A percentile compares a stretch with the other conserved stretches of the same genome.
Conservation (phyloP, 2,888 invertebrate species). For the Erannis defoliaria region DNA sequence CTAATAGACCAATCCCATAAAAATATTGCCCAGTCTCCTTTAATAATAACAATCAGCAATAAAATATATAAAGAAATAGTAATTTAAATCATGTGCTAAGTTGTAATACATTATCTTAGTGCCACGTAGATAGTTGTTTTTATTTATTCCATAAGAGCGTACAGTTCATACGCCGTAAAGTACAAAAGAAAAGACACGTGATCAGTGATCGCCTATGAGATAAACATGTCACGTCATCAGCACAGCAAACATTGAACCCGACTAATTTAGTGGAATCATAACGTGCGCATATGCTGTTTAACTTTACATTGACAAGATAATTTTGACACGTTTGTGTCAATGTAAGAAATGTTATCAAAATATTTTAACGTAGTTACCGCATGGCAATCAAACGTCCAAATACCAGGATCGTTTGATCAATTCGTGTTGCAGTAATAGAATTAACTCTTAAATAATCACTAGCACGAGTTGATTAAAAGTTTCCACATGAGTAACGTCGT, state of each 20-base stretch:
- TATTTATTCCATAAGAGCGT: too few species aligned
- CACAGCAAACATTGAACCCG: constrained; percentile 34
- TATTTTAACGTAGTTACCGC: not conserved
- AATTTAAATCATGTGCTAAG: too few species aligned
- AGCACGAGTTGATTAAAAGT: constrained; percentile 31
- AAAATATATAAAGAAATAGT: too few species aligned
- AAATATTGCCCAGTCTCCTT: too few species aligned
- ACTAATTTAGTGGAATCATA: constrained; percentile 25
- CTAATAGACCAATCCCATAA: too few species aligned
- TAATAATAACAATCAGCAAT: too few species aligned
- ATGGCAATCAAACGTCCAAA: not conserved
- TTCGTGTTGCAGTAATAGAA: not conserved
- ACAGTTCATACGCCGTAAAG: constrained; percentile 30
- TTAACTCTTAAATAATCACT: not conserved
- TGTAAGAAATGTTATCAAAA: constrained; percentile 12
- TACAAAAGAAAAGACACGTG: constrained; percentile 31
- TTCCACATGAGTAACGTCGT: constrained; percentile 28
- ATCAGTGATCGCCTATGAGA: constrained; percentile 28
- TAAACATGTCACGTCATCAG: constrained; percentile 42
- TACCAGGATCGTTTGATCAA: not conserved
- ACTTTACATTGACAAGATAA: constrained; percentile 9
- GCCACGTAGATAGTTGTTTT: too few species aligned
- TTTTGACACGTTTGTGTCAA: constrained; percentile 10
- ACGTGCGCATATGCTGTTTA: constrained; percentile 2
- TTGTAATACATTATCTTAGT: too few species aligned